Conservation (phyloP, 1,140 invertebrate species). For the Papilio helenus region DNA sequence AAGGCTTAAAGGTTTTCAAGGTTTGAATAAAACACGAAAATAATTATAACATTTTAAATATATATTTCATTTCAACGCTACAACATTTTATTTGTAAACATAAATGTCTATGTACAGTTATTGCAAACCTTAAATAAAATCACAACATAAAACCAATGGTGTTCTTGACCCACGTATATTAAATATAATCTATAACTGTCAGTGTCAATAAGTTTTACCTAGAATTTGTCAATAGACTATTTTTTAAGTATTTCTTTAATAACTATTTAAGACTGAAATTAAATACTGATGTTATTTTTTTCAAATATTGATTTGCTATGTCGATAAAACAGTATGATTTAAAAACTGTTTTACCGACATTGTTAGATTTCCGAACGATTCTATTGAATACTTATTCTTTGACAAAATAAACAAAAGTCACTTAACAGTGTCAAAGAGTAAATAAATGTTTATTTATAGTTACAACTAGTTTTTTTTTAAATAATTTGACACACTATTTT, state of each 20-base stretch:
- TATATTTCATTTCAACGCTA: conserved; percentile 66
- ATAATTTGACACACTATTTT: not conserved
- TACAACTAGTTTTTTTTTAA: not conserved
- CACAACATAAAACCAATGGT: conserved; percentile 43
- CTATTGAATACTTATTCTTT: not conserved
- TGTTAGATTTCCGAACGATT: not conserved
- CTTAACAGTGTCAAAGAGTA: not conserved
- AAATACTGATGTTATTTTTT: not conserved
- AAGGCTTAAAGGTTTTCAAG: no score
- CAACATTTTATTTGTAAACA: conserved; percentile 58
- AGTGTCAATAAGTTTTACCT: not conserved
- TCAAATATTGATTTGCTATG: not conserved
- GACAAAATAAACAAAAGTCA: not conserved
- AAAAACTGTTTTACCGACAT: not conserved
- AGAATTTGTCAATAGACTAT: not conserved
- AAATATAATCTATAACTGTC: not conserved
- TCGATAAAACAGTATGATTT: not conserved
- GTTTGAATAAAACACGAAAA: conserved; percentile 42
- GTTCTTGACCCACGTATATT: not conserved
- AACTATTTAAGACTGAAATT: not conserved
- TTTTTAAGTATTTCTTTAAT: not conserved
- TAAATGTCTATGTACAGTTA: conserved; percentile 59
- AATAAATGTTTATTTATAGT: not conserved
- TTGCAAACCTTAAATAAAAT: conserved; percentile 57
- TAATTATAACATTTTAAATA: conserved; percentile 65